A percentile compares a stretch with the other conserved stretches of the same genome.
Evolutionary conservation across 2,797 vertebrate genomes (phyloP).

Genomic region (Leptoclinus maculatus): DNA sequence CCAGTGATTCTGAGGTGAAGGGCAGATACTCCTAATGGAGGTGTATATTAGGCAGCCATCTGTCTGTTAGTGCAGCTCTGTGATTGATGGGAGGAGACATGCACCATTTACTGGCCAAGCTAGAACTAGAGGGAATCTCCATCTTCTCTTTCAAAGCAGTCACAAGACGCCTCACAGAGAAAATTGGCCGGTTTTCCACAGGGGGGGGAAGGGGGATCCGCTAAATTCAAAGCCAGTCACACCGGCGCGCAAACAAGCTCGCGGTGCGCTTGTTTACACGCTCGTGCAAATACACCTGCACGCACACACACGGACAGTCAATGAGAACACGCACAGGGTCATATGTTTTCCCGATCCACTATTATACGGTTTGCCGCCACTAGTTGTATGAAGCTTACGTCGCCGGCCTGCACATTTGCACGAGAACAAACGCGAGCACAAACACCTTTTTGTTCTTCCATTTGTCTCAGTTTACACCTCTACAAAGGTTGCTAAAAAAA

Average conservation of each 20-base stretch:
- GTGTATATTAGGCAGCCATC: constrained; percentile 82
- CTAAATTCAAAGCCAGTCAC: constrained; percentile 64
- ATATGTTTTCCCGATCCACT: constrained; percentile 4
- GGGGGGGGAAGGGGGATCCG: constrained; percentile 30
- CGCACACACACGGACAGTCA: constrained; percentile 14
- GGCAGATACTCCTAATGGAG: constrained; percentile 73
- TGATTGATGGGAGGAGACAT: constrained; percentile 85
- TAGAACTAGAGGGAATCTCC: constrained; percentile 80
- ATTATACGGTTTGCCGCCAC: background rate
- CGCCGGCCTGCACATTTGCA: constrained; percentile 14
- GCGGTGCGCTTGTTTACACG: constrained; percentile 38
- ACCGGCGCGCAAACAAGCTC: constrained; percentile 52
- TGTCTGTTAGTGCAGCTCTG: constrained; percentile 75
- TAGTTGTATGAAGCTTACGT: background rate
- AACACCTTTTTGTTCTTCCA: constrained; percentile 50
- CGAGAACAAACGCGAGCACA: constrained; percentile 20
- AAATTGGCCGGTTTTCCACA: constrained; percentile 80
- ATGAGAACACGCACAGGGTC: constrained; percentile 22
- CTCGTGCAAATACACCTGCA: constrained; percentile 21
- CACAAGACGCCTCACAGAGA: constrained; percentile 71
- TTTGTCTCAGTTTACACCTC: constrained; percentile 43
- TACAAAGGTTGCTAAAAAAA: constrained; percentile 31
- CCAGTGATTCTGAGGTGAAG: constrained; percentile 67
- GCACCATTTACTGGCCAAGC: constrained; percentile 84
- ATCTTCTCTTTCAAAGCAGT: constrained; percentile 82